Conservation (phyloP, 2,113 vertebrate species). For the Anseranas semipalmata region DNA sequence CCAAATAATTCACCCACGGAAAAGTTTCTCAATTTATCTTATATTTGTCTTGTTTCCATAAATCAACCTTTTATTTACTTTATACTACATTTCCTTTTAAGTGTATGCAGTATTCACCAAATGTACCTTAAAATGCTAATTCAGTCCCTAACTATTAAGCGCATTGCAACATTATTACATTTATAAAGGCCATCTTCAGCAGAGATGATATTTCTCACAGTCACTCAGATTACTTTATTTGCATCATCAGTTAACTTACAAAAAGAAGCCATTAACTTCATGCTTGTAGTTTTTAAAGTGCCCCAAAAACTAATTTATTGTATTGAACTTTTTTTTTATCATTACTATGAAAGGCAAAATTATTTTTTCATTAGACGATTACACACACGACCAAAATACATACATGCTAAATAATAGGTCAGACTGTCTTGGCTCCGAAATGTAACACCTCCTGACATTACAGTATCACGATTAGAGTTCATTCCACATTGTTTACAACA, state of each 20-base stretch:
- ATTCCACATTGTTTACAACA: slow-evolving; percentile 87
- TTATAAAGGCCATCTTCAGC: slow-evolving; percentile 41
- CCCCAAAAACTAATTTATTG: not conserved
- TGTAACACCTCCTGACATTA: slow-evolving; percentile 85
- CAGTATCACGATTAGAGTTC: slow-evolving; percentile 88
- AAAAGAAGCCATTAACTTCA: not conserved
- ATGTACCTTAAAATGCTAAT: not conserved
- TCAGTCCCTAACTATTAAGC: slow-evolving; percentile 20
- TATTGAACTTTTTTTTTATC: not conserved
- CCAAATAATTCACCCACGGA: not conserved
- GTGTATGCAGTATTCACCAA: not conserved
- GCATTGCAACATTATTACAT: slow-evolving; percentile 64
- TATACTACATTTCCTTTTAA: not conserved
- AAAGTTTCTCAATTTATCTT: not conserved
- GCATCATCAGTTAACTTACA: slow-evolving; percentile 11
- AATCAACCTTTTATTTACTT: not conserved
- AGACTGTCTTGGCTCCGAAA: slow-evolving; percentile 84
- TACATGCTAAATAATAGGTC: slow-evolving; percentile 84
- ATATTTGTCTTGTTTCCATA: not conserved
- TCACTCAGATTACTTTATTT: slow-evolving; percentile 69
- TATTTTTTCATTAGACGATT: slow-evolving; percentile 7
- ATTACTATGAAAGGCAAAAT: slow-evolving; percentile 9
- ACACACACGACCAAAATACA: not conserved
- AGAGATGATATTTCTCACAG: slow-evolving; percentile 69
- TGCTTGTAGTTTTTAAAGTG: not conserved